Conservation (phyloP, 2,797 vertebrate genomes). For the Acanthurus tractus region DNA sequence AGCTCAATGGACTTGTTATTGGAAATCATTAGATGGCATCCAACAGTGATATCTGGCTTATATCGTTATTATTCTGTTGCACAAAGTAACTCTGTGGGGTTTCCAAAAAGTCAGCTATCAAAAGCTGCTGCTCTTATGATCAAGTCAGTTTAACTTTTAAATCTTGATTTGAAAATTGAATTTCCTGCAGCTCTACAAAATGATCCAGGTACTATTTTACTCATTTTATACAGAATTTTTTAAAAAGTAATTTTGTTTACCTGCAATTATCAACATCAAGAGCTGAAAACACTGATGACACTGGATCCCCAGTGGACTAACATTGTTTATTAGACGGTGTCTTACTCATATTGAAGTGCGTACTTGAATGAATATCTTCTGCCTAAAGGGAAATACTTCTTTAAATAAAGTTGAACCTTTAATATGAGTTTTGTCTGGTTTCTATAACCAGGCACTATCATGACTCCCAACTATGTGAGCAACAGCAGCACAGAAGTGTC, state of each 20-base stretch:
- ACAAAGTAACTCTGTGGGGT: conserved; percentile 22
- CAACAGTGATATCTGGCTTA: conserved; percentile 24
- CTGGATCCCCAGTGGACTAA: conserved; percentile 27
- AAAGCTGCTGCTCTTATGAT: conserved; percentile 31
- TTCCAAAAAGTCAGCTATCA: conserved; percentile 33
- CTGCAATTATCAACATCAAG: conserved; percentile 52
- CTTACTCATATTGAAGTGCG: conserved; percentile 12
- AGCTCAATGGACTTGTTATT: conserved; percentile 20
- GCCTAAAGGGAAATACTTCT: conserved; percentile 30
- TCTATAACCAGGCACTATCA: conserved; percentile 89
- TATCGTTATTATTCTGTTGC: conserved; percentile 28
- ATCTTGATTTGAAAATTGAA: conserved; percentile 42
- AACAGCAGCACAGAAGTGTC: conserved; percentile 92
- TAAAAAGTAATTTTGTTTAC: conserved; percentile 51
- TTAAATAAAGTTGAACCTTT: conserved; percentile 9
- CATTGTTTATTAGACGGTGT: conserved; percentile 30
- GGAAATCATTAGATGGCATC: conserved; percentile 28
- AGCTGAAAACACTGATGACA: conserved; percentile 39
- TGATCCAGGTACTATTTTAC: conserved; percentile 24
- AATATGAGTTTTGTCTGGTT: conserved; percentile 24
- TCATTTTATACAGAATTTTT: conserved; percentile 27
- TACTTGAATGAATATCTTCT: conserved; percentile 37
- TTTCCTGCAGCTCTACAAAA: conserved; percentile 41
- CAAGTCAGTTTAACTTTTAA: conserved; percentile 31
- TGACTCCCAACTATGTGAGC: conserved; percentile 97